Percentiles rank a stretch among this genome's conserved stretches.
Conservation (phyloP, 2,797 vertebrate species). For the Neoniphon sammara region DNA sequence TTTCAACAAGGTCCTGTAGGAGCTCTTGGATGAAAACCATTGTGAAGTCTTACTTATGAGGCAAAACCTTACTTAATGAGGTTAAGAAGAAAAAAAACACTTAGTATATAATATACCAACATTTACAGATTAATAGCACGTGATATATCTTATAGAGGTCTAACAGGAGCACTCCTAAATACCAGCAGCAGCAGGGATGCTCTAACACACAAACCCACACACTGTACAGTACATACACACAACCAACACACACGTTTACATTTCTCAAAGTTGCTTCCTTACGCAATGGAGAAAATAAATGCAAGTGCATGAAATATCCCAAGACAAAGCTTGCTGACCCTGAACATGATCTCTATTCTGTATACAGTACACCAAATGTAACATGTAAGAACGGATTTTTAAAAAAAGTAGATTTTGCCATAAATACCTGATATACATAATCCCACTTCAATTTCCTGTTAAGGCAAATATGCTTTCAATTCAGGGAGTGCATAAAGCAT, state of each 20-base stretch:
- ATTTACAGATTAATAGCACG: conserved; percentile 27
- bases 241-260: neutral
- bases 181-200: conserved; percentile 48
- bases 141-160: conserved; percentile 31
- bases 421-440: conserved; percentile 82
- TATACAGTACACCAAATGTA: conserved; percentile 77
- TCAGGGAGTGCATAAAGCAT: conserved; percentile 81
- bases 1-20: conserved; percentile 7
- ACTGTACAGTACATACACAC: conserved; percentile 19
- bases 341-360: conserved; percentile 57
- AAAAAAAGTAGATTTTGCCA: conserved; percentile 80
- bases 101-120: conserved; percentile 13
- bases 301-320: conserved; percentile 67
- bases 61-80: conserved; percentile 30
- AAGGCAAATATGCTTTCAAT: conserved; percentile 81
- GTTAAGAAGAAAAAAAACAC: conserved; percentile 27
- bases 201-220: conserved; percentile 25
- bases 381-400: conserved; percentile 64
- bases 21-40: conserved; percentile 1
- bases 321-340: conserved; percentile 62
- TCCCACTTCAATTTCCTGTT: conserved; percentile 72
- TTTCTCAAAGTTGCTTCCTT: conserved; percentile 31
- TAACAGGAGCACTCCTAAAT: conserved; percentile 32
- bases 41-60: conserved; percentile 5
- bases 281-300: neutral